Conservation (phyloP, 2,888 invertebrate species). For the Pseudococcus jackbeardsleyi region DNA sequence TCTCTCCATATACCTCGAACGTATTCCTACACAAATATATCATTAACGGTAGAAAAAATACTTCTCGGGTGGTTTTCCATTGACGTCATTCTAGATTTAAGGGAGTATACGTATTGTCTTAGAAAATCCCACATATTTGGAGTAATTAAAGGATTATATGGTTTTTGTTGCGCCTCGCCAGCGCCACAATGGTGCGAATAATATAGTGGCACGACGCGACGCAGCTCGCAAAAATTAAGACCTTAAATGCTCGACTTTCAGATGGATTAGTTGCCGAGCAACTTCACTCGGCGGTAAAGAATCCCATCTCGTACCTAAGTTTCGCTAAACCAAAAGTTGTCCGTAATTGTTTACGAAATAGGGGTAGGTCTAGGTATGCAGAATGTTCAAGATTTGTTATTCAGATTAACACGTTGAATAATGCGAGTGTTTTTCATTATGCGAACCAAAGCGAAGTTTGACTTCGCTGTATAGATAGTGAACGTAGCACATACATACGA, state of each 20-base stretch:
- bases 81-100: slow-evolving; percentile 6
- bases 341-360: slow-evolving; percentile 32
- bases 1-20: not conserved
- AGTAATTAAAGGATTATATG: slow-evolving; percentile 33
- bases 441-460: not conserved
- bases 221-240: slow-evolving; percentile 25
- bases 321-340: slow-evolving; percentile 13
- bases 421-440: slow-evolving; percentile 7
- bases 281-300: not conserved
- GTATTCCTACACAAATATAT: not conserved
- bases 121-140: not conserved
- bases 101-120: not conserved
- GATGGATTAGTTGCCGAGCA: not conserved
- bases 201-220: not conserved
- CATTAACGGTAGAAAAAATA: not conserved
- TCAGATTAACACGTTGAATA: slow-evolving; percentile 20
- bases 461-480: not conserved
- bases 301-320: slow-evolving; percentile 1
- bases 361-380: not conserved
- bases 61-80: not conserved
- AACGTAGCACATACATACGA: not conserved
- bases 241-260: slow-evolving; percentile 13
- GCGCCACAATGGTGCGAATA: not conserved
- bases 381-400: slow-evolving; percentile 23
- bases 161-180: not conserved